phyloP scores from a whole-genome alignment of 2,888 invertebrate genomes.

The Scaptodrosophila latifasciaeformis region DNA sequence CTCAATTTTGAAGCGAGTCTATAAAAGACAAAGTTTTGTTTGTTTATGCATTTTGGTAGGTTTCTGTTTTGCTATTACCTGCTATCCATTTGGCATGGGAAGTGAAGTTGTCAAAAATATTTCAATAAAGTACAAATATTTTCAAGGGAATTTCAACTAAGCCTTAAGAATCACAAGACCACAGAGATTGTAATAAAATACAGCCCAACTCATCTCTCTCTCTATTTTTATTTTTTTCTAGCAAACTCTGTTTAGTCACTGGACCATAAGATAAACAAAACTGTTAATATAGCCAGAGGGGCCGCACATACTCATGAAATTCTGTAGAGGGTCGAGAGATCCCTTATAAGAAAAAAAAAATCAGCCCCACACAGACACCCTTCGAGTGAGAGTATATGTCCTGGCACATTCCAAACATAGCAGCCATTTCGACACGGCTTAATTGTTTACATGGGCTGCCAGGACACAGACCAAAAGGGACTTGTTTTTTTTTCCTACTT shows the following conservation, averaged over 20 bases:
- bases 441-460: slow-evolving; percentile 51
- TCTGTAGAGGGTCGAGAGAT: no score
- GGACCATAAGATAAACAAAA: slow-evolving; percentile 4
- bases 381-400: not conserved
- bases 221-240: no score
- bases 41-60: slow-evolving; percentile 33
- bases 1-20: no score
- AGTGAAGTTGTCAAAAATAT: no score
- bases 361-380: no score
- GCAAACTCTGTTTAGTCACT: not conserved
- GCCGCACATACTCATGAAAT: not conserved
- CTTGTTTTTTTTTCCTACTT: slow-evolving; percentile 4
- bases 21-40: slow-evolving; percentile 39
- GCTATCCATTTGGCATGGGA: no score
- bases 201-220: no score
- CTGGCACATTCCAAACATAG: not conserved
- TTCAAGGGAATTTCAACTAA: no score
- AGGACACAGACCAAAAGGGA: slow-evolving; percentile 20
- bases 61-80: no score
- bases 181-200: no score
- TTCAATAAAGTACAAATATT: slow-evolving; percentile 22
- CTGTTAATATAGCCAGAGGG: not conserved
- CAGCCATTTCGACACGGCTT: slow-evolving; percentile 35
- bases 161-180: no score
- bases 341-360: no score